These are phyloP conservation scores for Ophion ellenae DNA, from an alignment of 2,888 invertebrate genomes.

Conservation along the genomic window DNA sequence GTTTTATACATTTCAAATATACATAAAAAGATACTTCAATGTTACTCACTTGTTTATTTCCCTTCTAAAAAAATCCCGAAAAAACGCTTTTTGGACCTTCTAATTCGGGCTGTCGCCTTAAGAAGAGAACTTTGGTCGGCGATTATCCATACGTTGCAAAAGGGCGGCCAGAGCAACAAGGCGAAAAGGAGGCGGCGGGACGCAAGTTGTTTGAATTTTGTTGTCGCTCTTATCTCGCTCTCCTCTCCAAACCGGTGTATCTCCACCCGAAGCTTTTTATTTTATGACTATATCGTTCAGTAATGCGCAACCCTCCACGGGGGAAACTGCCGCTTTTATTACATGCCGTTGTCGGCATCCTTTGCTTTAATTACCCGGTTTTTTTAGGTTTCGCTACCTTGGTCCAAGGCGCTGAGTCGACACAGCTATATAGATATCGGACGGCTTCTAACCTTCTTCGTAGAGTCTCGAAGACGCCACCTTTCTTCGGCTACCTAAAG, in stretches of 20 bases:
- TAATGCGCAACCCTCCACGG: conserved; percentile 76
- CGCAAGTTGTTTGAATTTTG: conserved; percentile 41
- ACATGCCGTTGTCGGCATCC: conserved; percentile 81
- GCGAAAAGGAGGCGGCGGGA: neutral
- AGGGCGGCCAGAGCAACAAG: neutral
- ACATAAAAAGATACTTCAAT: no score
- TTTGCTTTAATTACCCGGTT: conserved; percentile 83
- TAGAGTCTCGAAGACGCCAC: conserved; percentile 24
- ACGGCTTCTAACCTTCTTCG: conserved; percentile 2
- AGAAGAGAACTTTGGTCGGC: neutral
- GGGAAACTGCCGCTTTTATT: conserved; percentile 81
- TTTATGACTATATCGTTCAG: conserved; percentile 79
- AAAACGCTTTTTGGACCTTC: no score
- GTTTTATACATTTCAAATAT: no score
- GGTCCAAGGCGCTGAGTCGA: conserved; percentile 62
- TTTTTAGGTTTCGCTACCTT: conserved; percentile 74
- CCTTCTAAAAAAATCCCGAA: no score
- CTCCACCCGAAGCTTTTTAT: conserved; percentile 77
- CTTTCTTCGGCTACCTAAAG: conserved; percentile 37
- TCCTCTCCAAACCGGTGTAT: conserved; percentile 62
- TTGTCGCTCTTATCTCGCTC: conserved; percentile 56
- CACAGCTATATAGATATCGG: neutral
- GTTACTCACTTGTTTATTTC: no score
- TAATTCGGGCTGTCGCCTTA: neutral
- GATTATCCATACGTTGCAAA: neutral